Evolutionary conservation across 2,888 invertebrate species (phyloP).

Genomic region (Eupithecia centaureata): DNA sequence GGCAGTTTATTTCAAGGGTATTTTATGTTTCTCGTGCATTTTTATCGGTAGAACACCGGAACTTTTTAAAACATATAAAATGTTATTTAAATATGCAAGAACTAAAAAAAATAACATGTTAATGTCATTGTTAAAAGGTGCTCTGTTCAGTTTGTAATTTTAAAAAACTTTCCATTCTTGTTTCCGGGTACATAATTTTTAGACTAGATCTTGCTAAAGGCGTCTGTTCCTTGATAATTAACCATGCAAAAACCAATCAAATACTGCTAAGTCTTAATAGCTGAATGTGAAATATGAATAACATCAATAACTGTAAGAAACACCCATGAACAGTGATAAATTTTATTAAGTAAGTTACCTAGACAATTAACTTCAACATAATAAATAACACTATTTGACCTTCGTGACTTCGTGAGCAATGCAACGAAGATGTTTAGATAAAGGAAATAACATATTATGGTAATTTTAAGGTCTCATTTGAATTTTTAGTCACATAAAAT

Average conservation of each 20-base stretch:
- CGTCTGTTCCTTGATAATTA: no score
- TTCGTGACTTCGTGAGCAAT: background rate
- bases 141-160: background rate
- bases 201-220: no score
- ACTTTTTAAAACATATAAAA: background rate
- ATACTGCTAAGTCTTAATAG: background rate
- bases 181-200: background rate
- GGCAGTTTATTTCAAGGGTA: constrained; percentile 4
- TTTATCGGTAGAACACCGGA: background rate
- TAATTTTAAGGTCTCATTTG: constrained; percentile 11
- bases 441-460: background rate
- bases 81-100: background rate
- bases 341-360: background rate
- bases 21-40: background rate
- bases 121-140: no score
- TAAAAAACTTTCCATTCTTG: background rate
- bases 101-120: background rate
- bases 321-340: background rate
- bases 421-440: background rate
- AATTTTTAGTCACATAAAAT: background rate
- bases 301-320: background rate
- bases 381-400: background rate
- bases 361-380: background rate
- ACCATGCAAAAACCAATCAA: no score
- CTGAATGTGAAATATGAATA: background rate